Evolutionary conservation across 2,113 vertebrate species (phyloP), one percentile per base, ranked within the genome.

Genomic region (Neolamprologus devosi): DNA sequence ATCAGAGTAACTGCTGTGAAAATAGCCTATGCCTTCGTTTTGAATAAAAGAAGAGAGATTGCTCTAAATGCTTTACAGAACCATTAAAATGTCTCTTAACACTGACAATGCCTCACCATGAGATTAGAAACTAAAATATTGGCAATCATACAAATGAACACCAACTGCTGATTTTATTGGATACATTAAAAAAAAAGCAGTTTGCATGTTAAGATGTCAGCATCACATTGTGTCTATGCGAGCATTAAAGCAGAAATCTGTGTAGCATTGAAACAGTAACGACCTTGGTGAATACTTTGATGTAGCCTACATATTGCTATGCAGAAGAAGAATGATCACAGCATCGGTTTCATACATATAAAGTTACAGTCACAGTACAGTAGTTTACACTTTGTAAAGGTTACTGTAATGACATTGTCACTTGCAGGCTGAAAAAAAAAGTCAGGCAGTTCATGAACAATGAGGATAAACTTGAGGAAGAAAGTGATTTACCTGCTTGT

Each of bases 381-480:
- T 75, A 70, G 85, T 45, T 90, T 86, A 82, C 57, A 51, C 84
- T 83, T 90, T 88, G 82, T 88, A 89, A 86, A 94, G 92, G 88
- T 94, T 85, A 93, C 84, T 19, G 30, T 90, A 85, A 88, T 16
- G 63, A 89, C 87, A 65, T 82, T 21, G 68, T 84, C 33, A 33
- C 51, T 80, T 83, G 80, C 75, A 49, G 8, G 55, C 80, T 83
- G 73, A 57, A 91, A 45, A 80, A 80, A 80, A 87, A 91, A 86
- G 63, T 87, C 80, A 60, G 28, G 42, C 30, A 84, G 89, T 30
- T 87, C 87, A 86, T 92, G 91, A 92, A 89, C 84, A 85, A 85
- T 89, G 91, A 88, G 42, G 19, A 85, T 45, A 60, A 83, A 85
- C 80, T 86, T 83, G 45, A 79, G 79, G 58, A 82, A 83, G 54